Evolutionary conservation across 2,113 vertebrate species (phyloP), one percentile per base, ranked within the genome.

Genomic region (Nannobrachium achirus): DNA sequence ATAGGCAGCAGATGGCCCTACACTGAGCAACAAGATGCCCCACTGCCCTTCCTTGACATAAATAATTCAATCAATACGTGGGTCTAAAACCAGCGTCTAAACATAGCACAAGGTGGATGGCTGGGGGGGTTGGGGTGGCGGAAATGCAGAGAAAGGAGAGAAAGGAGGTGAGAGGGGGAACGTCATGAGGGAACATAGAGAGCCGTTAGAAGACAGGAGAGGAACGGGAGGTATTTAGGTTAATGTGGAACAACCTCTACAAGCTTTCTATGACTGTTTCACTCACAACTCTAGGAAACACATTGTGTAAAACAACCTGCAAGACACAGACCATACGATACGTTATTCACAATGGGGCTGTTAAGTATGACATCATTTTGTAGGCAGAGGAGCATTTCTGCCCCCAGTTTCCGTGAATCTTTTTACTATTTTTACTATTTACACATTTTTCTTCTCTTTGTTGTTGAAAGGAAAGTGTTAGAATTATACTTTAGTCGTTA

Each of bases 11-110:
- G 65, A 57, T 56, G 11, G 63, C 9, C 13, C 46, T 46, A 64
- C 39, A 70, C 51, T 66, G 61, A 79, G 64, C 64, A 83, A 42
- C 65, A 57, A 19, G 63, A 58, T 14, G 55, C 52, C 56, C 40
- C 49, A 44, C 66, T 76, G 66, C 72, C 79, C 85, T 84, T 82
- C 46, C 13, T 57, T 45, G 41, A 71, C 71, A 91, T 91, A 56
- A 89, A 91, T 91, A 70, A 91, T 89, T 87, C 67, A 91, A 75
- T 80, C 81, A 65, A 78, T 75, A 83, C 25, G 25, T 2, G 25
- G 6, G 56, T 64, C 75, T 71, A 80, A 56, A 62, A 78, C 82
- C 79, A 64, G 44, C 53, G 48, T 80, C 77, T 79, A 71, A 73
- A 84, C 57, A 59, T 55, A 81, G 66, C 39, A 39, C 40, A 33